Base-by-base conservation (phyloP, 2,797 vertebrate genomes). In the Mus spretus region DNA sequence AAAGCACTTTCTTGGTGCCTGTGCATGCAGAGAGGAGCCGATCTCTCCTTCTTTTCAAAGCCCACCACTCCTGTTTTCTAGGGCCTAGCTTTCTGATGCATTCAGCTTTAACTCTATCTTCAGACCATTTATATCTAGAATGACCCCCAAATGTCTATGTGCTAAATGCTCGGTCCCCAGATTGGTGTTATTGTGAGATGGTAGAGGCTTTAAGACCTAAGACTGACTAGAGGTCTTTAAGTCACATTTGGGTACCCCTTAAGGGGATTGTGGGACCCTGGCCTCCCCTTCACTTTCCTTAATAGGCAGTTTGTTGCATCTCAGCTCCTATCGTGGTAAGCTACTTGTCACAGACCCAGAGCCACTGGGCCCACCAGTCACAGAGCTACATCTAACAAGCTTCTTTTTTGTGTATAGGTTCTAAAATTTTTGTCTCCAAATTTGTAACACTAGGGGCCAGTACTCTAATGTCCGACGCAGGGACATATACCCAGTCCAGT, bases 381-480 rank as follows among this genome's bases (percentile, higher is more conserved):
- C 11, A 63, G 44, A 65, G 55, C 4, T 40, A 67, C 10, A 47
- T 40, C 40, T 47, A 83, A 40, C 53, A 37, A 57, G 28, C 31
- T 44, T 44, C 9, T 63, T 84, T 75, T 57, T n/a, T 20, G 31
- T 75, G 9, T 86, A 40, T 50, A 67, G 28, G 37, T 79, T 67
- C 80, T 74, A 28, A 75, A 90, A 93, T 59, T 6, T 47, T n/a
- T 75, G 12, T 77, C 47, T 91, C 80, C 80, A 82, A 74, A 91
- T 40, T 50, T 24, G 80, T 80, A 13, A 12, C 13, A 0, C 28
- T 67, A 57, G 47, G 70, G 31, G n/a, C 63, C 72, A 20, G 67
- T 37, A 10, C 34, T 67, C 53, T 55, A 19, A 2, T 1, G 44
- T 1, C 61, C 4, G 34, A 77, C 50, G 44, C 17, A 57, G 20